These are phyloP conservation scores for Cotesia vestalis DNA, from an alignment of 1,140 invertebrate genomes.

Conservation along the genomic window DNA sequence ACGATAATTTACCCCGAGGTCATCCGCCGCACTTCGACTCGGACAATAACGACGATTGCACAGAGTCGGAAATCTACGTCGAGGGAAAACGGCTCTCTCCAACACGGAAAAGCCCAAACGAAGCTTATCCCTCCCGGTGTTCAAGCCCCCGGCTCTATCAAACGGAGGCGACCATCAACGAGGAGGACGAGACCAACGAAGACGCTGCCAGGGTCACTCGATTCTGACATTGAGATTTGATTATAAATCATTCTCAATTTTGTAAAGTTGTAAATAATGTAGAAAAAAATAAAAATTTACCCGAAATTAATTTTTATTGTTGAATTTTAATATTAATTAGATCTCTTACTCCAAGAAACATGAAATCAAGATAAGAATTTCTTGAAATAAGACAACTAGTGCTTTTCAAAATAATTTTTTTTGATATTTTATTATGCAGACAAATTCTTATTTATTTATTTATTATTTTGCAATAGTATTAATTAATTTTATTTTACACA, in stretches of 20 bases:
- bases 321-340: too few species aligned
- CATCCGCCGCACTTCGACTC: conserved; percentile 34
- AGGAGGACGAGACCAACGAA: conserved; percentile 51
- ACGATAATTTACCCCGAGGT: not conserved
- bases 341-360: too few species aligned
- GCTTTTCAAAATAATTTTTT: too few species aligned
- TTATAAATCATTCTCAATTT: not conserved
- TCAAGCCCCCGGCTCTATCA: conserved; percentile 51
- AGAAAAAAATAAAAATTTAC: too few species aligned
- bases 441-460: too few species aligned
- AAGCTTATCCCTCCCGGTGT: conserved; percentile 53
- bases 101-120: conserved; percentile 45
- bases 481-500: too few species aligned
- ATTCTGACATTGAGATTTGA: conserved; percentile 44
- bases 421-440: too few species aligned
- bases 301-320: too few species aligned
- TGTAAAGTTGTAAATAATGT: too few species aligned
- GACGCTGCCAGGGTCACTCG: conserved; percentile 52
- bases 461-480: too few species aligned
- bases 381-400: too few species aligned
- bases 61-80: conserved; percentile 55
- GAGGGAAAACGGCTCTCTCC: conserved; percentile 45
- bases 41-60: conserved; percentile 41
- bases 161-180: conserved; percentile 52
- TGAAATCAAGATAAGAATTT: too few species aligned